Evolutionary conservation across 2,797 vertebrate genomes (phyloP).

Genomic region (Pseudomugil tenellus): DNA sequence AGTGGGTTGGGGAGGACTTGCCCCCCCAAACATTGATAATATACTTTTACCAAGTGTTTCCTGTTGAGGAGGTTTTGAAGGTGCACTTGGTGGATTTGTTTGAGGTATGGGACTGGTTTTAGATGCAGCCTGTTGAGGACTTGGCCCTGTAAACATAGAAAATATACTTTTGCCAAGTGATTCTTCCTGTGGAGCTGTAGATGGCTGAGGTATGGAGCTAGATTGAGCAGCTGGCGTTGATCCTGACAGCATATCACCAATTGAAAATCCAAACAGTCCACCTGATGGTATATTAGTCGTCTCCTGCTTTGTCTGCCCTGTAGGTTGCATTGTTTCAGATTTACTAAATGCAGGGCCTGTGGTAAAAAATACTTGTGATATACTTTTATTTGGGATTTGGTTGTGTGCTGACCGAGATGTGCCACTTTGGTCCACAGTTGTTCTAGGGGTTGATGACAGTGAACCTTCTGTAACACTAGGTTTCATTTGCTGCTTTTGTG

Average conservation of each 20-base stretch:
- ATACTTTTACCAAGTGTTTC: conserved; percentile 80
- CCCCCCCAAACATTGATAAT: conserved; percentile 85
- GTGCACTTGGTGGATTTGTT: conserved; percentile 32
- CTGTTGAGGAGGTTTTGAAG: conserved; percentile 62
- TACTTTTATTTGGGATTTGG: conserved; percentile 61
- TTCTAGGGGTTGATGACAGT: conserved; percentile 52
- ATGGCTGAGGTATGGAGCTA: conserved; percentile 34
- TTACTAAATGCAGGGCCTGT: conserved; percentile 33
- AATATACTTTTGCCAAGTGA: conserved; percentile 73
- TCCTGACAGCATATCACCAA: conserved; percentile 82
- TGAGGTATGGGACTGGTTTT: conserved; percentile 51
- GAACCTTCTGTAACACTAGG: conserved; percentile 61
- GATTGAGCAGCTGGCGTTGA: conserved; percentile 65
- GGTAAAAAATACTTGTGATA: conserved; percentile 59
- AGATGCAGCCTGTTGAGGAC: conserved; percentile 53
- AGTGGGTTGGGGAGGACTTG: conserved; percentile 55
- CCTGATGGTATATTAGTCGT: conserved; percentile 71
- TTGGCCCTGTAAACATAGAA: conserved; percentile 70
- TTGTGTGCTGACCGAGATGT: conserved; percentile 33
- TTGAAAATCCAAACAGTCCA: conserved; percentile 84
- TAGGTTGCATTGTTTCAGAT: conserved; percentile 58
- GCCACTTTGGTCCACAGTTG: conserved; percentile 65
- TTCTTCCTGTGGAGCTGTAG: conserved; percentile 62
- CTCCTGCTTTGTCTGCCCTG: conserved; percentile 72
- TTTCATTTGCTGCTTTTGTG: conserved; percentile 65